A percentile compares a stretch with the other conserved stretches of the same genome.
Conservation (phyloP, 2,113 vertebrate genomes). For the Thymallus thymallus region DNA sequence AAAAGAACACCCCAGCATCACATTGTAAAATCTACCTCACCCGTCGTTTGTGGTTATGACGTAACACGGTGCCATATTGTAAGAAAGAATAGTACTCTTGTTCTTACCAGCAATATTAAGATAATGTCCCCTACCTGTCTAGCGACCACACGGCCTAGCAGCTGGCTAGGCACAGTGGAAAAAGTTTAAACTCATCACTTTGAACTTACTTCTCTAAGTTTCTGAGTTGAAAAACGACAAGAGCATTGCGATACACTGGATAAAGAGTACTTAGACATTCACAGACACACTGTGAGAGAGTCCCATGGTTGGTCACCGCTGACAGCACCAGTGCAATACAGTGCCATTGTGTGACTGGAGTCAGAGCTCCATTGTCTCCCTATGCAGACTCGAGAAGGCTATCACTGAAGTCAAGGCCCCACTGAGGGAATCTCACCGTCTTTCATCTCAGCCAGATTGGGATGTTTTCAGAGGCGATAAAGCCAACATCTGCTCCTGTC, state of each 20-base stretch:
- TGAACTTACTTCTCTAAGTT: not conserved
- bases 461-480: constrained; percentile 60
- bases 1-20: not conserved
- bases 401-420: constrained; percentile 11
- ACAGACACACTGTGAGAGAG: not conserved
- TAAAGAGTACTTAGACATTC: not conserved
- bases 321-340: constrained; percentile 2
- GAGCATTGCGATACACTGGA: not conserved
- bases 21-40: constrained; percentile 23
- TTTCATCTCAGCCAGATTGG: constrained; percentile 60
- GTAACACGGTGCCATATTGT: not conserved
- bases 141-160: not conserved
- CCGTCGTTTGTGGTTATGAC: not conserved
- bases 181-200: no score
- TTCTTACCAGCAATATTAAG: not conserved
- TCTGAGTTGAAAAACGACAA: not conserved
- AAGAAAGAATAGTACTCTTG: not conserved
- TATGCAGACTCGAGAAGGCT: constrained; percentile 15
- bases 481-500: constrained; percentile 66
- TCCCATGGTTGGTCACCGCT: no score
- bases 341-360: no score
- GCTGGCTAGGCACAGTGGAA: not conserved
- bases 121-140: not conserved
- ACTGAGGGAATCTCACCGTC: constrained; percentile 28
- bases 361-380: no score